Evolutionary conservation across 2,888 invertebrate species (phyloP).

Genomic region (Drosophila niveifrons): DNA sequence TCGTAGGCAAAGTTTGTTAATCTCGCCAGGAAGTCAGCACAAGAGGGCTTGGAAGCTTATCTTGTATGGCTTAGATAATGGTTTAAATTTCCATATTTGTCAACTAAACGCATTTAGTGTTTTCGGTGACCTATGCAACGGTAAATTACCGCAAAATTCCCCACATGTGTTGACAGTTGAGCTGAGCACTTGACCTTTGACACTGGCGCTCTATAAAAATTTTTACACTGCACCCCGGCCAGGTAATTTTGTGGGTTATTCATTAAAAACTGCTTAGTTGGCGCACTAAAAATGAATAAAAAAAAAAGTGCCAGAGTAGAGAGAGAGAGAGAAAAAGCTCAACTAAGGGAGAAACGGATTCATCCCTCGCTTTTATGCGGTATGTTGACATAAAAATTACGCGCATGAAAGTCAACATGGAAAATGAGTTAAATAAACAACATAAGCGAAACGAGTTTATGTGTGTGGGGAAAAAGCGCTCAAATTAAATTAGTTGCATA

Average conservation of each 20-base stretch:
- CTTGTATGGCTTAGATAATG: constrained; percentile 14
- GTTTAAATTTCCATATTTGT: constrained; percentile 24
- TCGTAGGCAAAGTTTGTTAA: constrained; percentile 26
- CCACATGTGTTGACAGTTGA: constrained; percentile 34
- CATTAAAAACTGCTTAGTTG: constrained; percentile 77
- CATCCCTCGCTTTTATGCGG: constrained; percentile 20
- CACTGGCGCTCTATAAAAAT: constrained; percentile 19
- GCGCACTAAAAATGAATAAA: constrained; percentile 46
- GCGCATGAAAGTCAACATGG: constrained; percentile 74
- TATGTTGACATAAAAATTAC: constrained; percentile 75
- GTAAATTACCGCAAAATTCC: constrained; percentile 26
- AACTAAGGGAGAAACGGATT: not conserved
- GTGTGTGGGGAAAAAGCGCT: constrained; percentile 1
- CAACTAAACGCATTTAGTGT: constrained; percentile 20
- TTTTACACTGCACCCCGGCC: constrained; percentile 28
- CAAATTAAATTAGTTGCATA: constrained; percentile 63
- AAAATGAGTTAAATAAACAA: constrained; percentile 73
- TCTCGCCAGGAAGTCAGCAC: constrained; percentile 12
- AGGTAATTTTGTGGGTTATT: constrained; percentile 65
- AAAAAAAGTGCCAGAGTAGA: not conserved
- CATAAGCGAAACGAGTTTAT: constrained; percentile 20
- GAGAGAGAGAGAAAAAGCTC: constrained; percentile 4
- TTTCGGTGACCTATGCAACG: constrained; percentile 22
- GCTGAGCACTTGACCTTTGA: constrained; percentile 56
- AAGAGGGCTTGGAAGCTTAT: not conserved